Base-by-base conservation (phyloP, 2,888 invertebrate genomes). In the Tetanocera ferruginea region DNA sequence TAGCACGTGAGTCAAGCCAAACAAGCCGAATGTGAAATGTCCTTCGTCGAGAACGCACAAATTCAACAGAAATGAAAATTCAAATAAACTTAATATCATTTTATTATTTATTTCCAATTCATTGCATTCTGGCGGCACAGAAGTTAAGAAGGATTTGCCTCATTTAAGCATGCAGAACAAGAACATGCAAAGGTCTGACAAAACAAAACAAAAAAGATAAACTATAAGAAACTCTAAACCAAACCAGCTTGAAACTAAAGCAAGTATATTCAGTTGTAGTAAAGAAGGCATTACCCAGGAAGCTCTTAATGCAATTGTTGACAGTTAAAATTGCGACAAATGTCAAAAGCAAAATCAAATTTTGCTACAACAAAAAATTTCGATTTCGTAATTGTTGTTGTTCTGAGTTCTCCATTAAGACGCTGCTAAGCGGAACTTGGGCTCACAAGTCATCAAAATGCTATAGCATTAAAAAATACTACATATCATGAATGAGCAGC, bases 31-130 rank as follows among this genome's bases (percentile, higher is more conserved):
- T 57, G 52, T 19, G 43, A 78, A 77, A 76, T 80, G 78, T 78
- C 77, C 77, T 79, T 79, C 67, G 62, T 52, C 11, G 23, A 31
- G 71, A 72, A 23, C 37, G 77, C 77, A 81, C 81, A 82, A 84
- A 85, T 87, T 88, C 86, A 85, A 86, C 84, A 88, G 87, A 87
- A 88, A 88, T 88, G 87, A 86, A 85, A 87, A 87, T 86, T 87
- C 87, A 86, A 87, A 86, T 86, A 86, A 87, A 88, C 88, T 87
- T 88, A 87, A 87, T 88, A 87, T 88, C 88, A 88, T 88, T 88
- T 87, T 84, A 86, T 88, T 88, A 88, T 86, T 86, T 86, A 86
- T 83, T 87, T 86, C 87, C 88, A 86, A 86, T 85, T 82, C 84
- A 87, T 81, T 83, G 85, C 85, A 82, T 86, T 81, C 34, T 19